phyloP scores from a whole-genome alignment of 2,113 vertebrate species.

The Chaenogobius annularis region DNA sequence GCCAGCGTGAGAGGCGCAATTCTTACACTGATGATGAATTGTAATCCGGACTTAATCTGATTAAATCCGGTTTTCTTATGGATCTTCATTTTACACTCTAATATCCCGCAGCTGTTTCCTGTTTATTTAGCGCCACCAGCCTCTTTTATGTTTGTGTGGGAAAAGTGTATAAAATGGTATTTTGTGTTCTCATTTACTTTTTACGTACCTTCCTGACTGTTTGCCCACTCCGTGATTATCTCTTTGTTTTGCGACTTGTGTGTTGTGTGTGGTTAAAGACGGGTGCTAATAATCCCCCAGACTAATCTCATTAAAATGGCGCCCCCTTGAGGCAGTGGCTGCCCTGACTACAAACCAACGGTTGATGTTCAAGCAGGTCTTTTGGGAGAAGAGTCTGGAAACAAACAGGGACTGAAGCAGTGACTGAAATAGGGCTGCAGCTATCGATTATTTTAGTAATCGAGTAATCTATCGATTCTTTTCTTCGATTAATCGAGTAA shows the following conservation, averaged over 20 bases:
- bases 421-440: no score
- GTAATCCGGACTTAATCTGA: slow-evolving; percentile 1
- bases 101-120: neutral
- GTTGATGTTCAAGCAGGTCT: neutral
- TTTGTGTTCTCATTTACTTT: no score
- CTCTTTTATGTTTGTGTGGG: no score
- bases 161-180: no score
- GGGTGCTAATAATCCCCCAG: slow-evolving; percentile 4
- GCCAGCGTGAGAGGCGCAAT: neutral
- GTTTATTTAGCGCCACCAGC: no score
- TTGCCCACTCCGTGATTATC: neutral
- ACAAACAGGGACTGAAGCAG: neutral
- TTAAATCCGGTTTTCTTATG: neutral
- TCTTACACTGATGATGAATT: neutral
- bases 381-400: neutral
- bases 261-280: neutral
- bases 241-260: neutral
- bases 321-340: neutral
- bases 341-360: neutral
- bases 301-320: neutral
- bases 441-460: no score
- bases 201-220: neutral
- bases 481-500: no score
- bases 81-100: neutral
- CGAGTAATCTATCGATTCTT: no score